Evolutionary conservation across 2,888 invertebrate species (phyloP).

Genomic region (Lysandra coridon): DNA sequence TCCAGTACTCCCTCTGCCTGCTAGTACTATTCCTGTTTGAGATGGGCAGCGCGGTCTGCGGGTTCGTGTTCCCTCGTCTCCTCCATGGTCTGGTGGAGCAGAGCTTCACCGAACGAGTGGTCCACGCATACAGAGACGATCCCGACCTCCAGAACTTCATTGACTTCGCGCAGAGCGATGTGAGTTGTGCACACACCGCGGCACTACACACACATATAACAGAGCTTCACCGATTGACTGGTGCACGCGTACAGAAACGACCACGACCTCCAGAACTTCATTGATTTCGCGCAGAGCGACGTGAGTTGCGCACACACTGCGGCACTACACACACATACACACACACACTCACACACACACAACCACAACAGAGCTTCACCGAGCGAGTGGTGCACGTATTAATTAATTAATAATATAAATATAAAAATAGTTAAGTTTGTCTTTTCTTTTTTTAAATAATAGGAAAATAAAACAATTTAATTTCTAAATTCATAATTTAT

Average conservation of each 20-base stretch:
- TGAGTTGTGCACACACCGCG: conserved; percentile 57
- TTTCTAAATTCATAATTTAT: too few relatives aligned
- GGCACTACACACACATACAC: background rate
- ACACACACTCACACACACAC: too few relatives aligned
- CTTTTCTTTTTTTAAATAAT: too few relatives aligned
- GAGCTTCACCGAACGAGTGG: conserved; percentile 94
- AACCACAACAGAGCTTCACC: conserved; percentile 86
- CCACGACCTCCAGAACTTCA: conserved; percentile 94
- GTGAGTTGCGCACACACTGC: conserved; percentile 74
- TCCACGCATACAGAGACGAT: conserved; percentile 95
- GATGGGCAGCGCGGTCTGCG: conserved; percentile 94
- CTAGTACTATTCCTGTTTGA: conserved; percentile 93
- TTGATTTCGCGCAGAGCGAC: conserved; percentile 96
- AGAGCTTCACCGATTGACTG: conserved; percentile 93
- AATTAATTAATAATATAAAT: too few relatives aligned
- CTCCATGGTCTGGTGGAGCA: conserved; percentile 91
- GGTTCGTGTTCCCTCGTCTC: conserved; percentile 95
- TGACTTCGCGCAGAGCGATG: conserved; percentile 96
- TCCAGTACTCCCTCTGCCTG: conserved; percentile 93
- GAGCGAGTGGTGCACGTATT: conserved; percentile 89
- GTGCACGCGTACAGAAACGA: conserved; percentile 96
- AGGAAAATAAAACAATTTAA: too few relatives aligned
- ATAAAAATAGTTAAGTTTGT: too few relatives aligned
- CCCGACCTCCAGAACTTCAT: conserved; percentile 96
- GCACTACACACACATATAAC: conserved; percentile 45